These are phyloP conservation scores for Porites divaricata DNA, from an alignment of 92 coral and sea anemone genomes.

Conservation along the genomic window DNA sequence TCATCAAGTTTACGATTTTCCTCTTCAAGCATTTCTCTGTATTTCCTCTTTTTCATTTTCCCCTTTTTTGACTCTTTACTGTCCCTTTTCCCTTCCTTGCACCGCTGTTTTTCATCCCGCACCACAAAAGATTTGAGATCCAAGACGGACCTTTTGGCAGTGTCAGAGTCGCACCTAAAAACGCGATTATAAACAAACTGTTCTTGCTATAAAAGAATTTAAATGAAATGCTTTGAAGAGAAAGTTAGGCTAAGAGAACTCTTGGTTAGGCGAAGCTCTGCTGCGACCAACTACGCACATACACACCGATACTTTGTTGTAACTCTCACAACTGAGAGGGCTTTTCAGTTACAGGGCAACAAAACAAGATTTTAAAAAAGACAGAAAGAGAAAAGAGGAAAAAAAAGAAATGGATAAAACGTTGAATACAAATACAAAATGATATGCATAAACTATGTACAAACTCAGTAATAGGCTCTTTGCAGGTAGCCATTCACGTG, in stretches of 20 bases:
- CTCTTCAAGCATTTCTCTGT: background rate
- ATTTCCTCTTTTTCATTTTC: slow-evolving; percentile 1
- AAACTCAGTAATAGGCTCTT: too few relatives aligned
- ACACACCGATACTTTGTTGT: too few relatives aligned
- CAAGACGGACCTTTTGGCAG: background rate
- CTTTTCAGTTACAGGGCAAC: too few relatives aligned
- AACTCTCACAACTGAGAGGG: too few relatives aligned
- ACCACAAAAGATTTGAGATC: background rate
- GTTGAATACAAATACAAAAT: too few relatives aligned
- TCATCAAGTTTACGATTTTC: background rate
- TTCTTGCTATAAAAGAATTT: background rate
- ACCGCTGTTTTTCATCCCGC: background rate
- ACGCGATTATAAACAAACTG: background rate
- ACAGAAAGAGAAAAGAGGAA: too few relatives aligned
- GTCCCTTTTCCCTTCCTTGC: background rate
- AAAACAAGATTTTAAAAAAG: too few relatives aligned
- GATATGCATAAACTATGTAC: too few relatives aligned
- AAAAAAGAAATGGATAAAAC: too few relatives aligned
- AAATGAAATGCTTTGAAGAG: background rate
- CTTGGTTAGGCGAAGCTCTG: background rate
- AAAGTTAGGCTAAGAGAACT: background rate
- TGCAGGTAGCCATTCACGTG: too few relatives aligned
- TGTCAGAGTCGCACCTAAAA: background rate
- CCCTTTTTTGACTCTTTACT: background rate
- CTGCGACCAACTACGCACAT: too few relatives aligned